Evolutionary conservation across 1,140 invertebrate genomes (phyloP), one percentile per base, ranked within the genome.

Genomic region (Ceratoteleas bidentatus): DNA sequence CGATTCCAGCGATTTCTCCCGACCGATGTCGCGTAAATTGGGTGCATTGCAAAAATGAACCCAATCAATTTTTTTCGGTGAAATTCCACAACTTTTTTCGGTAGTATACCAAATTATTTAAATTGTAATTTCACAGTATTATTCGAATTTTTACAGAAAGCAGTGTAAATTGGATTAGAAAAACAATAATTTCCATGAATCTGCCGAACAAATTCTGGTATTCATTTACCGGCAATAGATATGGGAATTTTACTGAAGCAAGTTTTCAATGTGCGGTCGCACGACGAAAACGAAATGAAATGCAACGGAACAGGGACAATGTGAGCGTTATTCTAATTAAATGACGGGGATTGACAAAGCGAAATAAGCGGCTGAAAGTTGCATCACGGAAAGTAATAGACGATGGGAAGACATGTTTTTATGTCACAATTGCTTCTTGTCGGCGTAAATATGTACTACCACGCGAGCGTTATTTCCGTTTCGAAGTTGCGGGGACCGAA

Each of bases 351-450:
- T 62, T 72, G 54, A 72, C 49, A 72, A 64, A 64, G 58, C 52
- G 6, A 38, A 54, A 47, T 38, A 10, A 61, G 45, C 36, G 49
- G 54, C 47, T 10, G n/a, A 61, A 47, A 11, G 43, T 76, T 61
- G 50, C 64, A n/a, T 68, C 64, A 70, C 38, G 24, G 10, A 14
- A 43, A 49, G 34, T 50, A 70, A 57, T 47, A 65, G 16, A 56
- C 14, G 45, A 77, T 58, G 34, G 54, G 38, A 62, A 69, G 49
- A 56, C 34, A 4, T 64, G 74, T 70, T 77, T 77, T 60, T 74
- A 50, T 75, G 66, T 75, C 62, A 70, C 65, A 77, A 77, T 70
- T 52, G 45, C 64, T 50, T 49, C 33, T 65, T 77, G 40, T 57
- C 50, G 50, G 49, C n/a, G 57, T 56, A 69, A 69, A 77, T 56